Evolutionary conservation across 2,113 vertebrate species (phyloP).

Genomic region (Macroglossus sobrinus): DNA sequence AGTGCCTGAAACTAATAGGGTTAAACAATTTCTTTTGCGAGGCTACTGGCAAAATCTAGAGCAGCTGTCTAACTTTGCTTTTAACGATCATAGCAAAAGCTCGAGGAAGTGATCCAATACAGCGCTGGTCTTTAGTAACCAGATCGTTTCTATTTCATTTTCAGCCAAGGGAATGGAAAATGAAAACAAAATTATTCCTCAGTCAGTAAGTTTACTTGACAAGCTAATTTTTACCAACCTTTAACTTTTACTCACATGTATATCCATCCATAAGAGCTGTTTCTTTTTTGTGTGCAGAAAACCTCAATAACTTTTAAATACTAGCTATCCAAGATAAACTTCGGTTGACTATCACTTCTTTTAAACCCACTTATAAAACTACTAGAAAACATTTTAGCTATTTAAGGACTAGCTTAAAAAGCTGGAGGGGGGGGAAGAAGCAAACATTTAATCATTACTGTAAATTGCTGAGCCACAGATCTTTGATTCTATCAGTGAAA

Average conservation of each 20-base stretch:
- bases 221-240: slow-evolving; percentile 66
- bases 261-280: background rate
- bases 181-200: slow-evolving; percentile 64
- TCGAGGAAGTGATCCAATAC: slow-evolving; percentile 64
- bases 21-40: slow-evolving; percentile 59
- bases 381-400: slow-evolving; percentile 39
- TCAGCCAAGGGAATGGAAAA: slow-evolving; percentile 60
- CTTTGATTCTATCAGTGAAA: slow-evolving; percentile 24
- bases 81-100: slow-evolving; percentile 58
- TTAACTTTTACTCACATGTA: slow-evolving; percentile 32
- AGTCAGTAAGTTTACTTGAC: slow-evolving; percentile 52
- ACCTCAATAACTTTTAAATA: slow-evolving; percentile 40
- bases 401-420: background rate
- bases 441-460: background rate
- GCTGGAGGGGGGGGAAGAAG: background rate
- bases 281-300: slow-evolving; percentile 21
- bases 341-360: slow-evolving; percentile 49
- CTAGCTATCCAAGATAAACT: slow-evolving; percentile 33
- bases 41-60: slow-evolving; percentile 34
- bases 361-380: slow-evolving; percentile 54
- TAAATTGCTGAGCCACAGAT: background rate
- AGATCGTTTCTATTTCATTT: slow-evolving; percentile 69
- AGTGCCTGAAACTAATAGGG: slow-evolving; percentile 46
- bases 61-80: slow-evolving; percentile 51
- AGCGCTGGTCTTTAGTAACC: slow-evolving; percentile 60